Base-by-base conservation (phyloP, 2,113 vertebrate species). In the Gracilinanus agilis region DNA sequence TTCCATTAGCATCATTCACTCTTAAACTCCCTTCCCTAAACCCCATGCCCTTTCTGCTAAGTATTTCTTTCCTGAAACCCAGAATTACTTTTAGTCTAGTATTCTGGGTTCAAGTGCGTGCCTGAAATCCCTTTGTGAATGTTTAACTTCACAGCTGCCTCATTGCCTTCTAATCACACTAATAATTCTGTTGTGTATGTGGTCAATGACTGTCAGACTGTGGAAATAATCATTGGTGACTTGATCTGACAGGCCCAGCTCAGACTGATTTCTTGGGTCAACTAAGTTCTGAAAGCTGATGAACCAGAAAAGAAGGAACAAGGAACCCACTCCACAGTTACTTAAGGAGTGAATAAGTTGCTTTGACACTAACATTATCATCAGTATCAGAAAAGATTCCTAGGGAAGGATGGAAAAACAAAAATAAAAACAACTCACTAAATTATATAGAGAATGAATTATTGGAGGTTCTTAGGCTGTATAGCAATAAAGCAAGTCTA, bases 121-220 rank as follows among this genome's bases (percentile, higher is more conserved):
- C 44, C 53, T 56, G 40, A 3, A 91, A 34, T 44, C 34, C n/a
- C 19, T 90, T 91, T 83, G 44, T 54, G 16, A 61, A 16, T 3
- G 40, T 94, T 92, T 95, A 53, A 5, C 34, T 89, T 40, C 1
- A 1, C 49, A 29, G 10, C 53, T 90, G 4, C 67, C 19, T 89
- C 40, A 21, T 89, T 19, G 0, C 44, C 56, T 93, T 61, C 67
- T 96, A 96, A 97, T 96, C 93, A 94, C n/a, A 90, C 10, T 55
- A 61, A 67, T 9, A 7, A 83, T 34, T 29, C 93, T 93, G 54
- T 10, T 0, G 0, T 44, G 55, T 55, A 34, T 0, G 0, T 24
- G 34, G 40, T 16, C 53, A 24, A 55, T 40, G 90, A 25, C 58
- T 67, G 53, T 91, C 83, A 90, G 56, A 44, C 11, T 44, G 44